These are phyloP conservation scores for Amyelois transitella DNA, from an alignment of 1,140 invertebrate species.

Conservation along the genomic window DNA sequence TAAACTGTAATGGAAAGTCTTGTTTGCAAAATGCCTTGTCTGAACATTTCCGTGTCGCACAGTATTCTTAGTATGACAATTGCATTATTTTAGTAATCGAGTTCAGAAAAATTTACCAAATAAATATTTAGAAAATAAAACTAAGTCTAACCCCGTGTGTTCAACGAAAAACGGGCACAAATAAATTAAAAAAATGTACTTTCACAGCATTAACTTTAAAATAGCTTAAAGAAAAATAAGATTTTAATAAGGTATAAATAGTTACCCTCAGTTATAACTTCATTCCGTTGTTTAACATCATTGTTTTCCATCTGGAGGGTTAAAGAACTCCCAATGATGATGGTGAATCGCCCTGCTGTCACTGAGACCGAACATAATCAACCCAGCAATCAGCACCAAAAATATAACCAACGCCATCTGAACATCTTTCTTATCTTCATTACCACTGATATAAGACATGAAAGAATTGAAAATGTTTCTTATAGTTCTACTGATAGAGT, in stretches of 20 bases:
- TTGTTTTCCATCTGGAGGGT: slow-evolving; percentile 77
- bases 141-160: too few relatives aligned
- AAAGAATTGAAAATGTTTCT: slow-evolving; percentile 79
- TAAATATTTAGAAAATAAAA: too few relatives aligned
- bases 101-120: too few relatives aligned
- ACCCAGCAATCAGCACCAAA: slow-evolving; percentile 81
- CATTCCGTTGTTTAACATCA: slow-evolving; percentile 12
- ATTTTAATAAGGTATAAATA: not conserved
- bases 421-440: slow-evolving; percentile 80
- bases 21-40: slow-evolving; percentile 18
- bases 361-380: slow-evolving; percentile 82
- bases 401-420: slow-evolving; percentile 84
- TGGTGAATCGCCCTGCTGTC: slow-evolving; percentile 83
- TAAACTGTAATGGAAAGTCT: slow-evolving; percentile 38
- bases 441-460: slow-evolving; percentile 73
- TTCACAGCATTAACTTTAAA: not conserved
- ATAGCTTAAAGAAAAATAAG: too few relatives aligned
- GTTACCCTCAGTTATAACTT: not conserved
- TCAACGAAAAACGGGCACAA: too few relatives aligned
- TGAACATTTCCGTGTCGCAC: not conserved
- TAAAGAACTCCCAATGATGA: slow-evolving; percentile 89
- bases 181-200: not conserved
- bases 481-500: slow-evolving; percentile 77
- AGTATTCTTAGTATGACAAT: not conserved
- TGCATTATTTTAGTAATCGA: too few relatives aligned